phyloP scores from a whole-genome alignment of 92 coral and sea anemone species.

The Anthopleura xanthogrammica region DNA sequence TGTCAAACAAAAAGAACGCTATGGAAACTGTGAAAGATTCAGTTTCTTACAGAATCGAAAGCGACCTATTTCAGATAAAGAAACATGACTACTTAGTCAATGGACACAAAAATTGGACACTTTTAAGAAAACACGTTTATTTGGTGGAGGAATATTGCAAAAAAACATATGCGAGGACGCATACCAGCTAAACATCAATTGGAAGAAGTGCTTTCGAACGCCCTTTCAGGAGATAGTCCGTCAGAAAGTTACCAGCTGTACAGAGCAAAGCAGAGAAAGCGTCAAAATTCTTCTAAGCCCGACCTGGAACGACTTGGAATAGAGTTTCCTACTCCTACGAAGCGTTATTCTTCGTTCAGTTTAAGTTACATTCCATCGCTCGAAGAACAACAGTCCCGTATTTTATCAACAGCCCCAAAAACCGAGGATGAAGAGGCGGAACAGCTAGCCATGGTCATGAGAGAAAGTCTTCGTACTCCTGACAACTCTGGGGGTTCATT shows the following conservation, averaged over 20 bases:
- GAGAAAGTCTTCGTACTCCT: background rate
- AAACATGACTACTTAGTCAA: background rate
- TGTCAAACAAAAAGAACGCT: background rate
- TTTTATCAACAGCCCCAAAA: background rate
- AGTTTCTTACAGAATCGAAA: background rate
- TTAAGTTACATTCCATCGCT: too few species aligned
- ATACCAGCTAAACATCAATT: slow-evolving; percentile 27
- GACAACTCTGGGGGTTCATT: too few species aligned
- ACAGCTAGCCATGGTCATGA: background rate
- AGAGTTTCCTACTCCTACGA: background rate
- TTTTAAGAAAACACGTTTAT: slow-evolving; percentile 42
- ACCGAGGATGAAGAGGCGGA: background rate
- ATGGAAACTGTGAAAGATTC: background rate
- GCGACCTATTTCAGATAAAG: background rate
- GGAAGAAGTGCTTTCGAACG: background rate
- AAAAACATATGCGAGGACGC: slow-evolving; percentile 17
- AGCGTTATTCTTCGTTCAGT: too few species aligned
- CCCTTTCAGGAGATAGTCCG: background rate
- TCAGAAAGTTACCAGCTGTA: background rate
- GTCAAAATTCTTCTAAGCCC: background rate
- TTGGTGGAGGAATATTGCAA: slow-evolving; percentile 51
- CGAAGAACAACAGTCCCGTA: too few species aligned
- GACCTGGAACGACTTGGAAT: background rate
- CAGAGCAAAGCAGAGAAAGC: background rate
- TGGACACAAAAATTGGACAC: slow-evolving; percentile 37